These are phyloP conservation scores for Pituophis catenifer DNA, from an alignment of 2,113 vertebrate genomes.

Conservation along the genomic window DNA sequence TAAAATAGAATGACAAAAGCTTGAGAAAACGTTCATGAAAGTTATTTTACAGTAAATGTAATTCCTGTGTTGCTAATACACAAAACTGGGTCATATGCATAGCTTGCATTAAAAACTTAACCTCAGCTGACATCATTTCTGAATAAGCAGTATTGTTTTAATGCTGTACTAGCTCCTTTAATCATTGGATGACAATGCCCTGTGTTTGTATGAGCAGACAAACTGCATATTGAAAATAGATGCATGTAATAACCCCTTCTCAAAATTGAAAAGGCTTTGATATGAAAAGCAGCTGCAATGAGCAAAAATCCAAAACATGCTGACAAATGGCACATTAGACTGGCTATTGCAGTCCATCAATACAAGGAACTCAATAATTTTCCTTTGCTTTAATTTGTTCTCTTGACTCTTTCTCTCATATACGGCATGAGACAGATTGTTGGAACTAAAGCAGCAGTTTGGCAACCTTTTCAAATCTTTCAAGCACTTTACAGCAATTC, in stretches of 20 bases:
- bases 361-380: background rate
- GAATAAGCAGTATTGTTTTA: background rate
- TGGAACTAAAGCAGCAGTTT: background rate
- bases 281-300: background rate
- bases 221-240: background rate
- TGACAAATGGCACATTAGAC: background rate
- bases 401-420: background rate
- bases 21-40: background rate
- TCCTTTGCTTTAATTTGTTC: background rate
- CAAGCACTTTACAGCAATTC: background rate
- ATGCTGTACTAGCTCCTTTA: background rate
- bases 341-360: background rate
- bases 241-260: background rate
- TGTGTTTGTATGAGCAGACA: background rate
- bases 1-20: background rate
- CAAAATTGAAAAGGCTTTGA: background rate
- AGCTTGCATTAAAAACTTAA: background rate
- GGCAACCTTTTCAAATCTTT: background rate
- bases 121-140: background rate
- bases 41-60: background rate
- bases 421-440: background rate
- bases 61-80: background rate
- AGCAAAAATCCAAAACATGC: background rate
- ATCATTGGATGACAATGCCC: background rate
- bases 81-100: background rate